phyloP scores from a whole-genome alignment of 2,888 invertebrate genomes.

The Napeogenes inachia region DNA sequence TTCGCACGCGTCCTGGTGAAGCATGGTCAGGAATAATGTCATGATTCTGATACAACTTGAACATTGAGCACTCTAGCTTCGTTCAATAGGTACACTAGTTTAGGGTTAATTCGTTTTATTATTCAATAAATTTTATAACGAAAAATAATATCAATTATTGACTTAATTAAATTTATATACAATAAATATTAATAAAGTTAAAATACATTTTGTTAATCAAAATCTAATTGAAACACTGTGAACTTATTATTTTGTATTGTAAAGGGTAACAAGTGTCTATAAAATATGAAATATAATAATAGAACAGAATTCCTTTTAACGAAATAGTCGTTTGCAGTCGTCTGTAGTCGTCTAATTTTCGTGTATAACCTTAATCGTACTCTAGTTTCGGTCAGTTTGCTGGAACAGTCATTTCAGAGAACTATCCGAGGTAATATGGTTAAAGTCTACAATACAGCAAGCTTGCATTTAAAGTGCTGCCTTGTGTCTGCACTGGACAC shows the following conservation, averaged over 20 bases:
- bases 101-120: too few relatives aligned
- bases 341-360: constrained; percentile 15
- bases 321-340: background rate
- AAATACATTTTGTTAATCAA: too few relatives aligned
- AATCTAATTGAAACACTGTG: too few relatives aligned
- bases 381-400: constrained; percentile 49
- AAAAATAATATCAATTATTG: too few relatives aligned
- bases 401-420: constrained; percentile 46
- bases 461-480: constrained; percentile 33
- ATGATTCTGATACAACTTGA: constrained; percentile 30
- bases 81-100: background rate
- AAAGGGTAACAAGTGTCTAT: too few relatives aligned
- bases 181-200: too few relatives aligned
- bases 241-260: too few relatives aligned
- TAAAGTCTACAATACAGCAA: constrained; percentile 57
- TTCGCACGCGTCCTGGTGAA: constrained; percentile 30
- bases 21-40: constrained; percentile 29
- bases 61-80: constrained; percentile 20
- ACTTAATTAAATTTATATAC: too few relatives aligned
- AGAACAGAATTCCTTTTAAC: background rate
- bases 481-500: constrained; percentile 20
- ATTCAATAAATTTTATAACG: too few relatives aligned
- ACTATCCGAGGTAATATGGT: constrained; percentile 53
- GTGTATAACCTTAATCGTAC: constrained; percentile 28
- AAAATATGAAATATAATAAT: too few relatives aligned